Percentiles rank a stretch among this genome's conserved stretches.
These are phyloP conservation scores for Leptothorax acervorum DNA, from an alignment of 2,888 invertebrate species.

Conservation along the genomic window DNA sequence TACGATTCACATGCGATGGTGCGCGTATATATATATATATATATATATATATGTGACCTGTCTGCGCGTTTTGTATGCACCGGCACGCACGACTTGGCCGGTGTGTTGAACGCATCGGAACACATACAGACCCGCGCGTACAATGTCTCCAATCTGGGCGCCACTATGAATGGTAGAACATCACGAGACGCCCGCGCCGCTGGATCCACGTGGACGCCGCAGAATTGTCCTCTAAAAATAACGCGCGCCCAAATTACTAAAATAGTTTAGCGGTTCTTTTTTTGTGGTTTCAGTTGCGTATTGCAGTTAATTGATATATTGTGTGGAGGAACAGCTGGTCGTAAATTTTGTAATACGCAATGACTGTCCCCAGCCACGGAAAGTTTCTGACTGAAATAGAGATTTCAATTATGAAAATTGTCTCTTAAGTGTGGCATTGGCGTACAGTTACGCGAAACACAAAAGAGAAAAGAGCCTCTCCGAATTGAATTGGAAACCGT, in stretches of 20 bases:
- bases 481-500: slow-evolving; percentile 50
- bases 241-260: neutral
- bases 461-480: slow-evolving; percentile 6
- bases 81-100: slow-evolving; percentile 45
- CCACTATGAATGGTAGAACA: slow-evolving; percentile 81
- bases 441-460: neutral
- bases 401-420: neutral
- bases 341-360: neutral
- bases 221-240: slow-evolving; percentile 7
- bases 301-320: neutral
- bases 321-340: no score
- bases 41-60: slow-evolving; percentile 15
- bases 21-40: slow-evolving; percentile 5
- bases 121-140: slow-evolving; percentile 56
- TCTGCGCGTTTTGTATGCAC: slow-evolving; percentile 37
- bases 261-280: neutral
- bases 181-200: slow-evolving; percentile 58
- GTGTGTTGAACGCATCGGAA: slow-evolving; percentile 46
- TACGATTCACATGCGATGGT: slow-evolving; percentile 35
- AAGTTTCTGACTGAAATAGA: neutral
- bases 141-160: slow-evolving; percentile 76
- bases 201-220: slow-evolving; percentile 70
- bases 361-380: neutral
- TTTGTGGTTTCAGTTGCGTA: neutral
- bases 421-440: neutral